Base-by-base conservation (phyloP, 2,888 invertebrate genomes). In the Dasypogon diadema region DNA sequence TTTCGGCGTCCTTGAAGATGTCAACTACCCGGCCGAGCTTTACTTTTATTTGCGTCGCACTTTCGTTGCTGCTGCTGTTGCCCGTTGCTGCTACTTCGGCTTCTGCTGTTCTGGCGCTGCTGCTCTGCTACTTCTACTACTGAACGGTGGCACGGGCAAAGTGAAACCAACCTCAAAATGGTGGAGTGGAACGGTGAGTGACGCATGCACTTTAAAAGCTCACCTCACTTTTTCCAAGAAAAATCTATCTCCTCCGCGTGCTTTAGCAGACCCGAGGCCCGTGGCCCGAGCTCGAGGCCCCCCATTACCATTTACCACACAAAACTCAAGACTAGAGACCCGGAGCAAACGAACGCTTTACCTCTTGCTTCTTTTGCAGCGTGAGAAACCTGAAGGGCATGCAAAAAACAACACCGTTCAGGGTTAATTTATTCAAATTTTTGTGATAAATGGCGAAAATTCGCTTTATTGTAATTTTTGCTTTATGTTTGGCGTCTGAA, bases 1-100 rank as follows among this genome's bases (percentile, higher is more conserved):
- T 70, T 70, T 70, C 30, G 70, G 26, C 34, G 70, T 70, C 54
- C 70, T 70, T 70, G 70, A 70, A 70, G 70, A 70, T 70, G 70
- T 70, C 70, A 70, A 70, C 70, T 54, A 70, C 70, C 70, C 70
- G 54, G 54, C 51, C n/a, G 16, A 34, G 51, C 70, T 70, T 26
- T 21, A 54, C 54, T 70, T 70, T 70, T 70, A 70, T 70, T 70
- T 70, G 54, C 70, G 70, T 70, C 70, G 70, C 70, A 54, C 54
- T 65, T 65, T 60, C 60, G 60, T 18, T 12, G 42, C 42, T 42
- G 42, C 12, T 42, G 42, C 6, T 10, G 18, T 58, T 30, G 58
- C 2, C 14, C 58, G 58, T n/a, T n/a, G n/a, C n/a, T n/a, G n/a
- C n/a, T n/a, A n/a, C n/a, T n/a, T n/a, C n/a, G n/a, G n/a, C n/a